Conservation (phyloP, 1,140 invertebrate species). For the Drosophila lini region DNA sequence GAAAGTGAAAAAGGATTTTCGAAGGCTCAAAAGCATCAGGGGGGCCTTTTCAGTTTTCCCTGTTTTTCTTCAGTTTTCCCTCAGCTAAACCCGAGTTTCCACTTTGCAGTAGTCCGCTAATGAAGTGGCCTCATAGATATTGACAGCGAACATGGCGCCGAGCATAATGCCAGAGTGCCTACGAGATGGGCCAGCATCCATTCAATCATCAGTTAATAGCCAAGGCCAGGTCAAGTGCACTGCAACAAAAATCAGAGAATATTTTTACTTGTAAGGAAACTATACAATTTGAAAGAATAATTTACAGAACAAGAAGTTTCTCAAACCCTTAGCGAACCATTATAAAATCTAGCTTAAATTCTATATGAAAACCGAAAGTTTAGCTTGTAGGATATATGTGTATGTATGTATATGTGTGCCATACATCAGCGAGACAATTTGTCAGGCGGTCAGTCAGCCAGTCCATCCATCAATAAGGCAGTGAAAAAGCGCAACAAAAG, state of each 20-base stretch:
- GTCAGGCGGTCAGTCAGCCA: conserved; percentile 61
- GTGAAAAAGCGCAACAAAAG: background rate
- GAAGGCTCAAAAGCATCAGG: conserved; percentile 8
- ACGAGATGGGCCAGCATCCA: conserved; percentile 32
- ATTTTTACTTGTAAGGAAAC: background rate
- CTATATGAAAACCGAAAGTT: conserved; percentile 42
- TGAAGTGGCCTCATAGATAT: conserved; percentile 37
- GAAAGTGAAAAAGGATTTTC: conserved; percentile 33
- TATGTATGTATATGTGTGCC: background rate
- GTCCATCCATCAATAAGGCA: conserved; percentile 64
- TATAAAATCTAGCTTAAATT: conserved; percentile 37
- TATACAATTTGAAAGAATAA: background rate
- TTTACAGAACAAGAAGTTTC: background rate
- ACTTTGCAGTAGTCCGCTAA: conserved; percentile 28
- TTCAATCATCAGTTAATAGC: conserved; percentile 30
- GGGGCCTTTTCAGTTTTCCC: background rate
- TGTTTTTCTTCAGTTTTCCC: background rate
- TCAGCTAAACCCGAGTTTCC: conserved; percentile 1
- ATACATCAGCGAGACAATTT: conserved; percentile 71
- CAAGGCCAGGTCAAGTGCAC: conserved; percentile 9
- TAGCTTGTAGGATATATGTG: conserved; percentile 11
- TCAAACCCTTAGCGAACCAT: background rate
- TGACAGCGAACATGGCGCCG: conserved; percentile 17
- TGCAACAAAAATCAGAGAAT: background rate
- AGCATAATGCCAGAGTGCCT: conserved; percentile 21